Evolutionary conservation across 37 sponge, comb jelly and placozoan species (phyloP).

Genomic region (Chondrosia reniformis): DNA sequence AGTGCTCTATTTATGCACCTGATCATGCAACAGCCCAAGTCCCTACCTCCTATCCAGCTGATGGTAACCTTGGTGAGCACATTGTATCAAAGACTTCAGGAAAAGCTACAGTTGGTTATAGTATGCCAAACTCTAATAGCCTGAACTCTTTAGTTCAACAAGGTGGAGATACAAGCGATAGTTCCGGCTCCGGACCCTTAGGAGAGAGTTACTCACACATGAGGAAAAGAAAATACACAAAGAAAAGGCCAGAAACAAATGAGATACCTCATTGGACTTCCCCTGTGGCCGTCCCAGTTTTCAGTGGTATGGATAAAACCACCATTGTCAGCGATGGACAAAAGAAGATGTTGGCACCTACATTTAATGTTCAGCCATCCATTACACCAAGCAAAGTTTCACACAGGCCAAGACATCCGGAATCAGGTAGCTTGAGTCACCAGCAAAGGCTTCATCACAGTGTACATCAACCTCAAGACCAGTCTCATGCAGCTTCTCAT

Average conservation of each 20-base stretch:
- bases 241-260: neutral
- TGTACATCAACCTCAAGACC: too few species aligned
- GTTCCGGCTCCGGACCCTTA: conserved; percentile 75
- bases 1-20: too few species aligned
- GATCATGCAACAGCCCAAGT: neutral
- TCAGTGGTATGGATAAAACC: neutral
- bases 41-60: neutral
- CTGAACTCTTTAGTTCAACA: neutral
- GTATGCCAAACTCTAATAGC: neutral
- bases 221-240: conserved; percentile 2
- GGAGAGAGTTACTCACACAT: neutral
- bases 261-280: neutral
- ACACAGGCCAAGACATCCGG: neutral
- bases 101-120: conserved; percentile 37
- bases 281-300: neutral
- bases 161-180: conserved; percentile 63
- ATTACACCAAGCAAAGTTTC: neutral
- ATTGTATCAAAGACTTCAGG: neutral
- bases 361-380: neutral
- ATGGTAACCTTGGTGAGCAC: neutral
- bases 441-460: too few species aligned
- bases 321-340: neutral
- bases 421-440: neutral
- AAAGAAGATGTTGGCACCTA: neutral
- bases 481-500: too few species aligned